Conservation (phyloP, 1,140 invertebrate genomes). For the Drosophila miranda region DNA sequence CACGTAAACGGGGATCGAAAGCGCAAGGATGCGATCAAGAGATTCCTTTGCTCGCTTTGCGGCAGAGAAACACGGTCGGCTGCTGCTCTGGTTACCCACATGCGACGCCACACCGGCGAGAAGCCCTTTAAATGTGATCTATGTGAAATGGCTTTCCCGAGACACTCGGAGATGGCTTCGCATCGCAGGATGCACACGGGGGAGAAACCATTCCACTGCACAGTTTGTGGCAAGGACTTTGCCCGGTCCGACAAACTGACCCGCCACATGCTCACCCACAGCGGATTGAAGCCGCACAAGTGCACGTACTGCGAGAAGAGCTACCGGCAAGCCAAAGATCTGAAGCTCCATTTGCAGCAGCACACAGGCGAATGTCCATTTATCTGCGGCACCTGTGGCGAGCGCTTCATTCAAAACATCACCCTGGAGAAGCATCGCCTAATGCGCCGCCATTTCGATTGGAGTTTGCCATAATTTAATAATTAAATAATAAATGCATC, state of each 20-base stretch:
- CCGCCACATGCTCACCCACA: constrained; percentile 69
- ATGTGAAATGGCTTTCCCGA: constrained; percentile 70
- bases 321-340: constrained; percentile 67
- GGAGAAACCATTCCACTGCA: constrained; percentile 69
- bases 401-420: constrained; percentile 68
- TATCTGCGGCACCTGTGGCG: constrained; percentile 65
- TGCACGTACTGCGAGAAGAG: constrained; percentile 72
- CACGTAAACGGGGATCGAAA: constrained; percentile 72
- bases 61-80: constrained; percentile 84
- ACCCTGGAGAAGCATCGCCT: constrained; percentile 67
- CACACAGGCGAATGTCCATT: constrained; percentile 68
- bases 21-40: constrained; percentile 66
- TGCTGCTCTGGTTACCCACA: constrained; percentile 85
- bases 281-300: constrained; percentile 67
- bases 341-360: constrained; percentile 67
- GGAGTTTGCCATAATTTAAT: no score
- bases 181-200: constrained; percentile 68
- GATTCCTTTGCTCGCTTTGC: constrained; percentile 84
- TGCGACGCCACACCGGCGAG: constrained; percentile 82
- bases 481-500: no score
- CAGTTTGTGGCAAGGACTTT: constrained; percentile 71
- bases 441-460: constrained; percentile 69
- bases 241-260: constrained; percentile 69
- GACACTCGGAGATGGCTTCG: constrained; percentile 64
- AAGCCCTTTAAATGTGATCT: constrained; percentile 74